These are phyloP conservation scores for Diploscapter pachys DNA, from an alignment of 1,140 invertebrate genomes.

Conservation along the genomic window DNA sequence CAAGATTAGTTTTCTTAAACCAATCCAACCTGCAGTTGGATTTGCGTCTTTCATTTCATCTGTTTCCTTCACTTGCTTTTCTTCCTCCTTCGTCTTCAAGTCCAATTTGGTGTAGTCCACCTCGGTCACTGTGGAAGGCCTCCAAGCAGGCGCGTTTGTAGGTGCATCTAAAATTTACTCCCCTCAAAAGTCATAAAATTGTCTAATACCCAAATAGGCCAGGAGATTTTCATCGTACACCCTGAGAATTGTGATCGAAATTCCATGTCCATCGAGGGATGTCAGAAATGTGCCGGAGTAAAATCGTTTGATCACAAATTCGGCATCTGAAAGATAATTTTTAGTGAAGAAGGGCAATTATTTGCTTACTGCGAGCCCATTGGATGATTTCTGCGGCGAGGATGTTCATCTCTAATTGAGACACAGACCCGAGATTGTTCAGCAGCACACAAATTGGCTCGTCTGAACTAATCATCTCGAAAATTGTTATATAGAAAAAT, in stretches of 20 bases:
- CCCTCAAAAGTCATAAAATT: no score
- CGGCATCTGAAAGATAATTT: conserved; percentile 60
- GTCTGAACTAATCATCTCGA: background rate
- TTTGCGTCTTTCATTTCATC: no score
- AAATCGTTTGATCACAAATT: conserved; percentile 66
- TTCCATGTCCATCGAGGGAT: conserved; percentile 76
- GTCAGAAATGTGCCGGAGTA: conserved; percentile 75
- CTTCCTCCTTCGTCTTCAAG: no score
- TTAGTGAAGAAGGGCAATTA: conserved; percentile 4
- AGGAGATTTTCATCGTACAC: conserved; percentile 24
- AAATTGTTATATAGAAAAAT: conserved; percentile 5
- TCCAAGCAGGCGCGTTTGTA: conserved; percentile 1
- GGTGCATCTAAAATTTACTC: conserved; percentile 5
- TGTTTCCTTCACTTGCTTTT: no score
- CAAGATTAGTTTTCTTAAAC: conserved; percentile 9
- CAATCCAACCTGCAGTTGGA: background rate
- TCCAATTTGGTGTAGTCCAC: no score
- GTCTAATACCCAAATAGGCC: no score
- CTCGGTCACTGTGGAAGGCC: no score
- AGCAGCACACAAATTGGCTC: conserved; percentile 61
- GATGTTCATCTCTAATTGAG: conserved; percentile 75
- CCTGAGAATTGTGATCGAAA: conserved; percentile 72
- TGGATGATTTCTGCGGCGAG: conserved; percentile 70
- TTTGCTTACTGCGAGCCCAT: conserved; percentile 56
- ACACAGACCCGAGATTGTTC: conserved; percentile 77